Evolutionary conservation across 2,888 invertebrate genomes (phyloP), one percentile per base, ranked within the genome.

Genomic region (Diadegma fenestrale): DNA sequence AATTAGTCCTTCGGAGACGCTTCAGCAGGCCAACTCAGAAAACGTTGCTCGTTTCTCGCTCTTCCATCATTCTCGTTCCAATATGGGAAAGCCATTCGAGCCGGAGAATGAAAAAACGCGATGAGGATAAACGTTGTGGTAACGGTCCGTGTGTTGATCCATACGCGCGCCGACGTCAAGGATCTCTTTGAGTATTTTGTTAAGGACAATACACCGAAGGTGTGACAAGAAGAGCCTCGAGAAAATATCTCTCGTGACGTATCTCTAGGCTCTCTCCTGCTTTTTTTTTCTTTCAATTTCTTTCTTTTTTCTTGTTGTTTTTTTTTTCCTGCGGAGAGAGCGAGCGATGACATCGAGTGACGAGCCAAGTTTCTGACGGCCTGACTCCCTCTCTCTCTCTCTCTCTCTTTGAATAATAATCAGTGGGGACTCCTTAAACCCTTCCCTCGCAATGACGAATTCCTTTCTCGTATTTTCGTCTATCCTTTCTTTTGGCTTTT

Each of bases 341-440:
- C 22, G 71, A 43, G 66, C 48, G 82, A 80, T 72, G 85, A 85
- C 82, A 85, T 68, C 80, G 58, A 85, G 82, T 85, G 85, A 85
- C 80, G 72, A 80, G 54, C 61, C 80, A 82, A 82, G 82, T 85
- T 85, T 85, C 69, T 77, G 80, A 82, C 82, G 73, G 48, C 43
- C 80, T 64, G 82, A 75, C 68, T 78, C 82, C 80, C 82, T 30
- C 66, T 33, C 33, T n/a, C n/a, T n/a, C n/a, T 64, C 79, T 69
- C 68, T 78, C 82, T 82, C 82, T 19, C 66, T 33, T 61, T 82
- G 85, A 85, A 85, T 85, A 85, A 82, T 85, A 85, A 85, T 85
- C 73, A 64, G 76, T 37, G 72, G 75, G 14, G 17, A 63, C 73
- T 48, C 73, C 80, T 58, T 12, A 58, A 26, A 58, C 58, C 12